Evolutionary conservation across 1,140 invertebrate species (phyloP), one percentile per base, ranked within the genome.

Genomic region (Drosophila nasuta): DNA sequence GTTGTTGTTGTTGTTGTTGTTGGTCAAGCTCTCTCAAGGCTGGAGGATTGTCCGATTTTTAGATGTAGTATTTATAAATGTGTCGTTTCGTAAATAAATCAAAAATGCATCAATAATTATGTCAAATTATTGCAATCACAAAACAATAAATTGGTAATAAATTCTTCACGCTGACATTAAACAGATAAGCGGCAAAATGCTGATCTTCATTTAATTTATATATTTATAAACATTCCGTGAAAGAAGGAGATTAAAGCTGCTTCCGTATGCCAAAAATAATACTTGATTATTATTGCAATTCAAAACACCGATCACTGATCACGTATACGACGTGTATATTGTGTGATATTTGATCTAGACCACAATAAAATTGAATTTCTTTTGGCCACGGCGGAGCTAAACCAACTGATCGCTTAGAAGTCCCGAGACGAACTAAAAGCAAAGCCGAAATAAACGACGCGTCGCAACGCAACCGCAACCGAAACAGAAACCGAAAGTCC

Each of bases 351-450:
- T 69, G 71, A 74, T 74, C 71, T 33, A 30, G 8, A 15, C 57
- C 10, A 43, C 46, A 4, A 10, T 33, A 62, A 62, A 54, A 33
- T 8, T 33, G 54, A 41, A 41, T 52, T 54, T 30, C 56, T 46
- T 70, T 46, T 60, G 70, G 72, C 48, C 73, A 73, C 76, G 73
- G 81, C 81, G 76, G 77, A 81, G 82, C 81, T 58, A 77, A 67
- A 70, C n/a, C 86, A 86, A 87, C 83, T 64, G 79, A 76, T 87
- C 82, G 75, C 82, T 87, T 73, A 77, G 75, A 82, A 82, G 83
- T 88, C 60, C 82, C 82, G 82, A 87, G 83, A 87, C 82, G 79
- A 82, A 86, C 82, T 86, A 78, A 79, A 82, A 75, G 7, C n/a
- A 67, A 48, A 59, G 6, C 66, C 54, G 77, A 83, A 88, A 83